Conservation (phyloP, 2,113 vertebrate genomes). For the Pedionomus torquatus region DNA sequence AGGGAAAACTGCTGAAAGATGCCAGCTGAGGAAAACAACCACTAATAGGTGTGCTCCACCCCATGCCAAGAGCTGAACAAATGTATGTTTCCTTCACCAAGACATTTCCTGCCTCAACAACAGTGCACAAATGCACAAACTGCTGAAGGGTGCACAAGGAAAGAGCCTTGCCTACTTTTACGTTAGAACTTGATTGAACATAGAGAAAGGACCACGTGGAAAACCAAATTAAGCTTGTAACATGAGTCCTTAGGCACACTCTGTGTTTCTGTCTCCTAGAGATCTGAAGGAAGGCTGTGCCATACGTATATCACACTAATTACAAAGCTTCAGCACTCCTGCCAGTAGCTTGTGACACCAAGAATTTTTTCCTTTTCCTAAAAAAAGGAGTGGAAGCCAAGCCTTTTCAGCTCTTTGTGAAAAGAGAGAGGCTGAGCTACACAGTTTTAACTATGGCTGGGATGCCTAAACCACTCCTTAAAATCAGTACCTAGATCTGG, state of each 20-base stretch:
- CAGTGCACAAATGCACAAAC: not conserved
- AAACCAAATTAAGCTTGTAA: not conserved
- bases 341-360: not conserved
- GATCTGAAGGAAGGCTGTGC: not conserved
- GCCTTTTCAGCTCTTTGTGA: conserved; percentile 1
- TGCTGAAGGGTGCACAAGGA: not conserved
- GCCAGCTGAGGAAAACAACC: not conserved
- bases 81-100: not conserved
- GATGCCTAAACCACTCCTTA: not conserved
- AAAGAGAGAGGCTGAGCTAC: not conserved
- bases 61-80: not conserved
- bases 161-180: not conserved
- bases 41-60: not conserved
- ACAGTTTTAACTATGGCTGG: not conserved
- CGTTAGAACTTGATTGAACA: not conserved
- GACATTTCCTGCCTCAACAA: not conserved
- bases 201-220: not conserved
- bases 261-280: not conserved
- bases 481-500: not conserved
- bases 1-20: not conserved
- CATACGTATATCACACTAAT: not conserved
- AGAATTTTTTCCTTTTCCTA: not conserved
- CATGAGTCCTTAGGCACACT: not conserved
- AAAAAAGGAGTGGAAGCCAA: conserved; percentile 29
- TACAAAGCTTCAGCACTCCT: not conserved